Evolutionary conservation across 2,888 invertebrate genomes (phyloP).

Genomic region (Rhagium mordax): DNA sequence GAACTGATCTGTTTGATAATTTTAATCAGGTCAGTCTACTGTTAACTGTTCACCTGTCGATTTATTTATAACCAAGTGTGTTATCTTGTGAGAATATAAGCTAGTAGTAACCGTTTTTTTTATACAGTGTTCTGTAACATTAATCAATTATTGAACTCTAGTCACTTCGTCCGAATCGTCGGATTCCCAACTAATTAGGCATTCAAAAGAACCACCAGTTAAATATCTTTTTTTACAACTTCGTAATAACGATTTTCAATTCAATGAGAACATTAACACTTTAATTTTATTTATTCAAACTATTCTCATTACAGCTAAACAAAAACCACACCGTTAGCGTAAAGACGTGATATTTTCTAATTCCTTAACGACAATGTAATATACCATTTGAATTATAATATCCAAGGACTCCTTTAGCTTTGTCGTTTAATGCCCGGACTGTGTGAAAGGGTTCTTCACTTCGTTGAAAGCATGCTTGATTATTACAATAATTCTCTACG

Average conservation of each 20-base stretch:
- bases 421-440: neutral
- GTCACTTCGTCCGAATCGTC: slow-evolving; percentile 12
- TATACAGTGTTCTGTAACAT: too few species aligned
- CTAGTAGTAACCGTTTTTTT: neutral
- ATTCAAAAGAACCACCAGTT: slow-evolving; percentile 31
- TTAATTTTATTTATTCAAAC: slow-evolving; percentile 29
- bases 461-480: neutral
- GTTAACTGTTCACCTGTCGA: too few species aligned
- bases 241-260: slow-evolving; percentile 26
- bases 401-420: slow-evolving; percentile 5
- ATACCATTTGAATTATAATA: slow-evolving; percentile 28
- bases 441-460: slow-evolving; percentile 2
- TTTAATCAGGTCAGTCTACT: too few species aligned
- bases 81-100: too few species aligned
- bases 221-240: slow-evolving; percentile 31
- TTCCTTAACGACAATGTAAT: slow-evolving; percentile 16
- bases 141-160: too few species aligned
- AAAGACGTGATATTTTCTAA: slow-evolving; percentile 31
- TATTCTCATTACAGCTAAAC: slow-evolving; percentile 29
- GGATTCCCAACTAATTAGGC: slow-evolving; percentile 27
- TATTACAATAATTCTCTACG: neutral
- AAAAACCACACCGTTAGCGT: slow-evolving; percentile 27
- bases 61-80: too few species aligned
- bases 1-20: too few species aligned
- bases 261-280: slow-evolving; percentile 32